A percentile compares a stretch with the other conserved stretches of the same genome.
Conservation (phyloP, 2,113 vertebrate species). For the Porphyrio hochstetteri region DNA sequence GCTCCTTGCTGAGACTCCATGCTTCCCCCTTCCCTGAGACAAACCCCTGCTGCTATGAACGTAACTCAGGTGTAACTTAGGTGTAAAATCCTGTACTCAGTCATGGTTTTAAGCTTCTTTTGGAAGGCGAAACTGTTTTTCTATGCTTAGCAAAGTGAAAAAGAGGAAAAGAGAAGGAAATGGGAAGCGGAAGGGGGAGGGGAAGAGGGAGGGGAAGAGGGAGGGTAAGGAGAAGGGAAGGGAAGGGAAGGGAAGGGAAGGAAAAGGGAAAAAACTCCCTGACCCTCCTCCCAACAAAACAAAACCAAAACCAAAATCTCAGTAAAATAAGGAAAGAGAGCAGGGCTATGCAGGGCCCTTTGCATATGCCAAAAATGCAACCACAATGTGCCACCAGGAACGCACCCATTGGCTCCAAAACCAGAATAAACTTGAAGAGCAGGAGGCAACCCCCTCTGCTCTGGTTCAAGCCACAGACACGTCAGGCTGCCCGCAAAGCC, state of each 20-base stretch:
- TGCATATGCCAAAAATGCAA: not conserved
- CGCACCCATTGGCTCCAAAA: not conserved
- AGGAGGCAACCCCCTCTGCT: not conserved
- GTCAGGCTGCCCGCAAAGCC: not conserved
- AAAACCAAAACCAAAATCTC: not conserved
- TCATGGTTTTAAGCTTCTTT: not conserved
- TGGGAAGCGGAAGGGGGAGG: too few species aligned
- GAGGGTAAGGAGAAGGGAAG: rapidly evolving
- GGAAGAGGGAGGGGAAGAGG: not conserved
- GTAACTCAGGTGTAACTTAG: not conserved
- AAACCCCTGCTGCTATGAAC: not conserved
- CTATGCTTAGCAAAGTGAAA: not conserved
- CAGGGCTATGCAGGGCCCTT: not conserved
- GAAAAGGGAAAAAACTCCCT: rapidly evolving
- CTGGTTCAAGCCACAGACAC: not conserved
- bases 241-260: too few species aligned
- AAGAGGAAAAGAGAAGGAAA: not conserved
- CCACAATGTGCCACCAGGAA: not conserved
- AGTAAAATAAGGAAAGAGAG: not conserved
- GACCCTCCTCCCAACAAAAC: not conserved
- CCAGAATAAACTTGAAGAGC: not conserved
- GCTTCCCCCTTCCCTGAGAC: not conserved
- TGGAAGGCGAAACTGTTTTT: not conserved
- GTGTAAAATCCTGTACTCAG: not conserved
- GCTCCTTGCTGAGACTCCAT: not conserved